These are phyloP conservation scores for Cottoperca gobio DNA, from an alignment of 2,797 vertebrate species.

Conservation along the genomic window DNA sequence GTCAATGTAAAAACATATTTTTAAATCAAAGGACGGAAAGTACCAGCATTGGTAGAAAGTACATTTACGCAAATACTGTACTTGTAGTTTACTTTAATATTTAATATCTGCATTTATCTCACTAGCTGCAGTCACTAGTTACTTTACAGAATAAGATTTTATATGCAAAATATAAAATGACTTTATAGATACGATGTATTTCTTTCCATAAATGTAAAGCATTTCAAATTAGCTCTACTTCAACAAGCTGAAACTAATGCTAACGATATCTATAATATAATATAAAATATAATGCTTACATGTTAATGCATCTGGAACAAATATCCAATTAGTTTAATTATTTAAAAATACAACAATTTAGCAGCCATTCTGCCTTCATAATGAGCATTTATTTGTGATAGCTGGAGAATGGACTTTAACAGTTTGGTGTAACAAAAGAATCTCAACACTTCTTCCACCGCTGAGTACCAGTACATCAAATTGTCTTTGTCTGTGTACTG, in stretches of 20 bases:
- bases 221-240: neutral
- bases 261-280: no score
- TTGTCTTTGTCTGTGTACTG: conserved; percentile 43
- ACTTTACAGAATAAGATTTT: neutral
- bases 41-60: neutral
- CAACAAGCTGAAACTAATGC: no score
- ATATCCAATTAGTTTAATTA: neutral
- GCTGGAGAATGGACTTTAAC: neutral
- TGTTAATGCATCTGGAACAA: neutral
- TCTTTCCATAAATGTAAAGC: neutral
- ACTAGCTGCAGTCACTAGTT: neutral
- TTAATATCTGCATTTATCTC: neutral
- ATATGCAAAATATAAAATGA: neutral
- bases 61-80: no score
- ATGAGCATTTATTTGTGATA: neutral
- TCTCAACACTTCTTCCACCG: neutral
- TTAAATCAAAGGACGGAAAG: no score
- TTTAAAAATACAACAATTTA: neutral
- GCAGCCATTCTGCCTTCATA: neutral
- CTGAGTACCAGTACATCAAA: conserved; percentile 15
- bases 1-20: no score
- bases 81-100: neutral
- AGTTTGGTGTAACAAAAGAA: neutral
- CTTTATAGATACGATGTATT: neutral
- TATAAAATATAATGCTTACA: neutral